Percentiles rank a stretch among this genome's conserved stretches.
Evolutionary conservation across 1,140 invertebrate species (phyloP).

Genomic region (Drosophila equinoxialis): DNA sequence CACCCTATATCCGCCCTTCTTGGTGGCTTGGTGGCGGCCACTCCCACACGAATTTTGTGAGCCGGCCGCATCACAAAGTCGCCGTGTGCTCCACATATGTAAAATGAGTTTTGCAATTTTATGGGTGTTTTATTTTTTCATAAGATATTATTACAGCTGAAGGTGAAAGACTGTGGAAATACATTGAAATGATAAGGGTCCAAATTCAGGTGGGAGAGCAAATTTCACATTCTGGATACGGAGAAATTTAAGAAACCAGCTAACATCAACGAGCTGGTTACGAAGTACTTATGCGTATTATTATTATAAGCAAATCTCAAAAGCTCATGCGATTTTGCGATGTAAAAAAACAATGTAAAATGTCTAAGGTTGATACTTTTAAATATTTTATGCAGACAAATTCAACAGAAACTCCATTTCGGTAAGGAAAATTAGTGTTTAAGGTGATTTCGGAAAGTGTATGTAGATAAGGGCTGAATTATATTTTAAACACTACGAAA

Average conservation of each 20-base stretch:
- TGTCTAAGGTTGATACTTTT: background rate
- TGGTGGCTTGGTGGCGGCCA: conserved; percentile 3
- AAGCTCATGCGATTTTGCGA: background rate
- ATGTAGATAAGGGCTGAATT: too few species aligned
- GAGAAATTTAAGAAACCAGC: background rate
- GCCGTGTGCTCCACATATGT: conserved; percentile 39
- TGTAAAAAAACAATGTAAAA: conserved; percentile 3
- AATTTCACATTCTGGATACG: background rate
- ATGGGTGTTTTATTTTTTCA: conserved; percentile 47
- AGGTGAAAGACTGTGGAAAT: conserved; percentile 19
- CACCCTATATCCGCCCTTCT: conserved; percentile 16
- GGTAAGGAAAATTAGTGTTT: background rate
- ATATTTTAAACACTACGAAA: too few species aligned
- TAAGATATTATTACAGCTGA: conserved; percentile 30
- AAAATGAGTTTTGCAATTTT: conserved; percentile 40
- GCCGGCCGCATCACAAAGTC: conserved; percentile 24
- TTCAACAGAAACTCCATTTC: background rate
- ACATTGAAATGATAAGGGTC: conserved; percentile 17
- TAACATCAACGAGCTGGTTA: conserved; percentile 4
- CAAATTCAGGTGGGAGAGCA: background rate
- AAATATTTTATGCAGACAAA: background rate
- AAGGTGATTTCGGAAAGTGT: background rate
- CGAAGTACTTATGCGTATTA: conserved; percentile 5
- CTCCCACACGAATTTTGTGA: conserved; percentile 37
- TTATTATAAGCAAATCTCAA: conserved; percentile 9